These are phyloP conservation scores for Calephelis virginiensis DNA, from an alignment of 1,140 invertebrate species.

Conservation along the genomic window DNA sequence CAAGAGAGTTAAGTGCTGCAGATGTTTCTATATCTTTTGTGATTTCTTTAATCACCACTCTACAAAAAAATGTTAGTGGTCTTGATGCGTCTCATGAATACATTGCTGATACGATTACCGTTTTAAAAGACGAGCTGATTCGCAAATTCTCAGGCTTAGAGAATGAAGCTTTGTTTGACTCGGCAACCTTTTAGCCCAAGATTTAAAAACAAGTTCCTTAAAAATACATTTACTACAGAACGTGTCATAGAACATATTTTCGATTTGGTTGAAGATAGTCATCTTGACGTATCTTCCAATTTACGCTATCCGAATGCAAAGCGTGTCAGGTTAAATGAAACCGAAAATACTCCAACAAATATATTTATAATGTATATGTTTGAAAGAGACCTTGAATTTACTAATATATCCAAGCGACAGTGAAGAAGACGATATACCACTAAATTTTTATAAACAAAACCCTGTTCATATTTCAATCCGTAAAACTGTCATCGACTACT, in stretches of 20 bases:
- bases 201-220: too few species aligned
- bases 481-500: constrained; percentile 33
- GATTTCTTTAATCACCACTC: constrained; percentile 34
- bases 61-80: constrained; percentile 28
- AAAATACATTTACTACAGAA: constrained; percentile 26
- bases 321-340: constrained; percentile 27
- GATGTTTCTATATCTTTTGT: constrained; percentile 34
- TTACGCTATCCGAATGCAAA: too few species aligned
- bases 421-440: constrained; percentile 34
- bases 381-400: constrained; percentile 36
- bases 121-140: too few species aligned
- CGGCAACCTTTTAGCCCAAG: too few species aligned
- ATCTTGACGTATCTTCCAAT: constrained; percentile 5
- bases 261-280: constrained; percentile 32
- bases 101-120: too few species aligned
- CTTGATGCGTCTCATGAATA: too few species aligned
- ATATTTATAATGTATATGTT: constrained; percentile 26
- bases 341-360: constrained; percentile 28
- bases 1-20: constrained; percentile 35
- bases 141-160: too few species aligned
- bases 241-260: constrained; percentile 33
- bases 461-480: constrained; percentile 28
- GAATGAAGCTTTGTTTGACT: too few species aligned
- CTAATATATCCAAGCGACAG: constrained; percentile 32
- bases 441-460: constrained; percentile 5